A percentile compares a stretch with the other conserved stretches of the same genome.
Conservation (phyloP, 2,113 vertebrate species). For the Trochalopteron elliotii region DNA sequence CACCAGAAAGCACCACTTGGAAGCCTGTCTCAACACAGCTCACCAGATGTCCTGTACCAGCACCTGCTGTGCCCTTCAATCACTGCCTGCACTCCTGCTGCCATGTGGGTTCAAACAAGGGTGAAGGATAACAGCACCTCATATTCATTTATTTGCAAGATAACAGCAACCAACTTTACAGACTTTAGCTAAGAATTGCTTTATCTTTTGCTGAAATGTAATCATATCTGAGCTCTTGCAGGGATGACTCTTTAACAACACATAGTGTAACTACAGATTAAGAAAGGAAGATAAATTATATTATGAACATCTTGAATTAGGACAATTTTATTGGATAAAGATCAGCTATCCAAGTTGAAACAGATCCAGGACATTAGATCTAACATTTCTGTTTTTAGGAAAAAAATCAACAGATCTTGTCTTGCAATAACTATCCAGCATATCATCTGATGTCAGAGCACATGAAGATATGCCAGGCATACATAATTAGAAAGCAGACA, state of each 20-base stretch:
- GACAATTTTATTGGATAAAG: not conserved
- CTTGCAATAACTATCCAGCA: not conserved
- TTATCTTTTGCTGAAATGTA: not conserved
- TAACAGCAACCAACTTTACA: not conserved
- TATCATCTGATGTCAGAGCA: not conserved
- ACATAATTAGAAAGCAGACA: not conserved
- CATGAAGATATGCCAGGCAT: not conserved
- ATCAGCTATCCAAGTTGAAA: not conserved
- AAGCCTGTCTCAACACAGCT: not conserved
- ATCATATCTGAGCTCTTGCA: not conserved
- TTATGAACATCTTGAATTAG: not conserved
- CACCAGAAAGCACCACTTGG: constrained; percentile 5
- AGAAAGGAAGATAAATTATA: not conserved
- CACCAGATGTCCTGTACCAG: constrained; percentile 9
- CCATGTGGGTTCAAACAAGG: not conserved
- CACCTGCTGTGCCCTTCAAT: not conserved
- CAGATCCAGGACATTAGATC: not conserved
- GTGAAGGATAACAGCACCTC: constrained; percentile 2
- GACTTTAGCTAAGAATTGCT: not conserved
- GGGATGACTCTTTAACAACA: not conserved
- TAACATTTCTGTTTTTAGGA: not conserved
- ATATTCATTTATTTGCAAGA: not conserved
- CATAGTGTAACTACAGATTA: not conserved
- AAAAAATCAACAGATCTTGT: not conserved
- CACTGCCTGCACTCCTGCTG: not conserved